These are phyloP conservation scores for Prorops nasuta DNA, from an alignment of 1,140 invertebrate species.

Conservation along the genomic window DNA sequence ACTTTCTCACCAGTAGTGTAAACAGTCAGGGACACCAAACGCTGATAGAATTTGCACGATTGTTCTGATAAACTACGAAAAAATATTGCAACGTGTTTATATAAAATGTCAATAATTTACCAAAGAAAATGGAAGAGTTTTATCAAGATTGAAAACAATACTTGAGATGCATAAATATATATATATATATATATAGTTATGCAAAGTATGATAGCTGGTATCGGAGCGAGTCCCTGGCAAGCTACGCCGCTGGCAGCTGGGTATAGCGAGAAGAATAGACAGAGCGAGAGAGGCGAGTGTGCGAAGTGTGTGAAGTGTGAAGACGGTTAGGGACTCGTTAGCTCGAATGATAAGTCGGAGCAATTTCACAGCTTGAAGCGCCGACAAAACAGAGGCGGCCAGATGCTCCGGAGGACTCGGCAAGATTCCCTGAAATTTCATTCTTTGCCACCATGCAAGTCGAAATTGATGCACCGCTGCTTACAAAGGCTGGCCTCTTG, in stretches of 20 bases:
- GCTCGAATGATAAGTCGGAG: slow-evolving; percentile 53
- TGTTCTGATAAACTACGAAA: too few species aligned
- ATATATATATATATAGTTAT: too few species aligned
- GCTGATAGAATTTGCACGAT: too few species aligned
- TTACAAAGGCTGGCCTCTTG: too few species aligned
- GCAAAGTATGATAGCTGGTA: too few species aligned
- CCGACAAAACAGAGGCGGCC: slow-evolving; percentile 33
- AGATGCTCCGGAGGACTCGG: slow-evolving; percentile 18
- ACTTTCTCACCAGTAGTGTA: too few species aligned
- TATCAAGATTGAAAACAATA: too few species aligned
- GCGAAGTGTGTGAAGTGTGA: slow-evolving; percentile 42
- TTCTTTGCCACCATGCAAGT: slow-evolving; percentile 21
- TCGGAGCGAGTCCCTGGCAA: slow-evolving; percentile 12
- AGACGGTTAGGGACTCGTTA: slow-evolving; percentile 50
- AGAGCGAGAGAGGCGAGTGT: slow-evolving; percentile 11
- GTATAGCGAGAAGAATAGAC: slow-evolving; percentile 23
- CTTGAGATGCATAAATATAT: too few species aligned
- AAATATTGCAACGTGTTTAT: too few species aligned
- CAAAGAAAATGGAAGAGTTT: too few species aligned
- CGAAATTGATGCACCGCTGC: slow-evolving; percentile 10
- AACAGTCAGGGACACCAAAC: too few species aligned
- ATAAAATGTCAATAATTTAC: too few species aligned
- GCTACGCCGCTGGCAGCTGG: slow-evolving; percentile 31
- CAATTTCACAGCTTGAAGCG: slow-evolving; percentile 43
- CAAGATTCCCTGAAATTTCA: slow-evolving; percentile 15